A percentile compares a stretch with the other conserved stretches of the same genome.
These are phyloP conservation scores for Malurus elegans DNA, from an alignment of 2,113 vertebrate genomes.

Conservation along the genomic window DNA sequence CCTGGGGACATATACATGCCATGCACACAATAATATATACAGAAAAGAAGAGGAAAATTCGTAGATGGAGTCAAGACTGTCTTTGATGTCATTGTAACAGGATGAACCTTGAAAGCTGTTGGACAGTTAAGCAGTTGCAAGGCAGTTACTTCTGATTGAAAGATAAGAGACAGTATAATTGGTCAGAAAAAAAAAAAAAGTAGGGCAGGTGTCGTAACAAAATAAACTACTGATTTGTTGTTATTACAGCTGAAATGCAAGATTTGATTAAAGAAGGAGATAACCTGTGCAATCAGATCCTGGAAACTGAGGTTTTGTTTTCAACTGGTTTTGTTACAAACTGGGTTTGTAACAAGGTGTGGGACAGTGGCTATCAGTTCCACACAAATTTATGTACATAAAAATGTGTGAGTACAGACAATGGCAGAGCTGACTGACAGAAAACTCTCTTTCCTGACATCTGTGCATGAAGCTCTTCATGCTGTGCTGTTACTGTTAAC, in stretches of 20 bases:
- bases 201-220: background rate
- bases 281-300: background rate
- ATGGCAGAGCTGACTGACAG: background rate
- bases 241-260: background rate
- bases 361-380: background rate
- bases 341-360: background rate
- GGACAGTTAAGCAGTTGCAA: background rate
- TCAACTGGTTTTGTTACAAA: too few relatives aligned
- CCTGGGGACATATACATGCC: rapidly evolving
- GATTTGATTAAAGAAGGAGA: background rate
- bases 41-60: background rate
- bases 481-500: background rate
- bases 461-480: background rate
- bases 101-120: background rate
- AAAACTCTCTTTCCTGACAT: background rate
- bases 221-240: background rate
- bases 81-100: background rate
- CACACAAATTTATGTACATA: background rate
- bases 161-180: background rate
- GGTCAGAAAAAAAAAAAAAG: background rate
- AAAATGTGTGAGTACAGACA: background rate
- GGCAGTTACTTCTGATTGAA: background rate
- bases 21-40: rapidly evolving
- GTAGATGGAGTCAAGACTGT: background rate
- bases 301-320: background rate